Base-by-base conservation (phyloP, 2,888 invertebrate genomes). In the Alcis repandata region DNA sequence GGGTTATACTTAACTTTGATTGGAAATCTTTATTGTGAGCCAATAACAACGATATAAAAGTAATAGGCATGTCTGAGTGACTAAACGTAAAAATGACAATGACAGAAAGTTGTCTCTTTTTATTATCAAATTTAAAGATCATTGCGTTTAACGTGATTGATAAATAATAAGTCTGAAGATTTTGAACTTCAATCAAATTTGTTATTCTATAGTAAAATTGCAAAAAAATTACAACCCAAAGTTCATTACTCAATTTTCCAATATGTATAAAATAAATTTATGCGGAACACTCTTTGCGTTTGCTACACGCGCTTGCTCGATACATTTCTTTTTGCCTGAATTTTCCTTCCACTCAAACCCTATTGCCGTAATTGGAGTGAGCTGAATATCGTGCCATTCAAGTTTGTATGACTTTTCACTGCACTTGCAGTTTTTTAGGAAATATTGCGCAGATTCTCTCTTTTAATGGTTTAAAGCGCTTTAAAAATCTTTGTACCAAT, bases 361-460 rank as follows among this genome's bases (percentile, higher is more conserved):
- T 77, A 80, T 77, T 74, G 73, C 79, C 70, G 74, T 87, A 86
- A 87, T 87, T 85, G 84, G 82, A 86, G 80, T 75, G 75, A 65
- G 61, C 78, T 80, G 82, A 78, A 83, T 81, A 82, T 78, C 78
- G 78, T 78, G 73, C 73, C 68, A 72, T 59, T 73, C 64, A 76
- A 83, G 74, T 81, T 84, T 80, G 57, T 81, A 80, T 75, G 74
- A 77, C 75, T 81, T 82, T 73, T 73, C 73, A 79, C 71, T 76
- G 74, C 61, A 51, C 41, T 62, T 57, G 51, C 33, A 22, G 59
- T 52, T 57, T 61, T 59, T 53, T 22, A 40, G 10, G 15, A 22
- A 53, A 63, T 52, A 45, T 52, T 56, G 38, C 15, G 4, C 17
- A 17, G 40, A 48, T 51, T 10, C 8, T 8, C 53, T 59, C 43